Evolutionary conservation across 2,888 invertebrate species (phyloP).

Genomic region (Saturnia japonica): DNA sequence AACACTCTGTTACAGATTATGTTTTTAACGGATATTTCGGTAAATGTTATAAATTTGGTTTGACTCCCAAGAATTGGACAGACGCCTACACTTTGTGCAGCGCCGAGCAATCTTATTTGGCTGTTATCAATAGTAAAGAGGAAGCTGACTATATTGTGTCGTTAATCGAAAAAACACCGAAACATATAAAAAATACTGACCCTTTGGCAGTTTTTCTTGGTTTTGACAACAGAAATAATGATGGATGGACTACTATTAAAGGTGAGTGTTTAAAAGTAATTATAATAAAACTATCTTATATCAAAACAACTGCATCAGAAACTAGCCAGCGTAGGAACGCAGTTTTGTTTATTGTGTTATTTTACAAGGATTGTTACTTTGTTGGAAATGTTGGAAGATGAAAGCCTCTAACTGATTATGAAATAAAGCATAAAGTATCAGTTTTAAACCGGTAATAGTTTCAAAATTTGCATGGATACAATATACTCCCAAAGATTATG

Average conservation of each 20-base stretch:
- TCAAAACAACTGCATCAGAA: not conserved
- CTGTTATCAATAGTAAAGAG: constrained; percentile 52
- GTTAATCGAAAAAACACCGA: constrained; percentile 42
- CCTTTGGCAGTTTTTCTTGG: constrained; percentile 45
- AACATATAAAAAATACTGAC: constrained; percentile 41
- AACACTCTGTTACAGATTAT: constrained; percentile 5
- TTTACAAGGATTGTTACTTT: too few species aligned
- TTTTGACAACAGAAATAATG: constrained; percentile 37
- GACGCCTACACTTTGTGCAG: constrained; percentile 56
- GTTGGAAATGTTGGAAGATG: too few species aligned
- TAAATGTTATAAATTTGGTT: constrained; percentile 65
- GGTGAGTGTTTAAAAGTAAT: constrained; percentile 35
- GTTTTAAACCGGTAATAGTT: not conserved
- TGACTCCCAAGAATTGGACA: constrained; percentile 55
- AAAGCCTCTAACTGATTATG: not conserved
- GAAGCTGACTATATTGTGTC: constrained; percentile 51
- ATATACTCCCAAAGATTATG: too few species aligned
- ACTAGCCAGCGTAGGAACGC: too few species aligned
- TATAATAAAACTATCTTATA: not conserved
- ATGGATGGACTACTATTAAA: constrained; percentile 51
- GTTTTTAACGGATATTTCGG: constrained; percentile 35
- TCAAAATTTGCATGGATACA: not conserved
- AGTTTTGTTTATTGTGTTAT: too few species aligned
- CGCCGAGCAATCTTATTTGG: constrained; percentile 58
- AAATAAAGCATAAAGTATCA: not conserved